Evolutionary conservation across 2,113 vertebrate genomes (phyloP), one percentile per base, ranked within the genome.

Genomic region (Toxotes jaculatrix): DNA sequence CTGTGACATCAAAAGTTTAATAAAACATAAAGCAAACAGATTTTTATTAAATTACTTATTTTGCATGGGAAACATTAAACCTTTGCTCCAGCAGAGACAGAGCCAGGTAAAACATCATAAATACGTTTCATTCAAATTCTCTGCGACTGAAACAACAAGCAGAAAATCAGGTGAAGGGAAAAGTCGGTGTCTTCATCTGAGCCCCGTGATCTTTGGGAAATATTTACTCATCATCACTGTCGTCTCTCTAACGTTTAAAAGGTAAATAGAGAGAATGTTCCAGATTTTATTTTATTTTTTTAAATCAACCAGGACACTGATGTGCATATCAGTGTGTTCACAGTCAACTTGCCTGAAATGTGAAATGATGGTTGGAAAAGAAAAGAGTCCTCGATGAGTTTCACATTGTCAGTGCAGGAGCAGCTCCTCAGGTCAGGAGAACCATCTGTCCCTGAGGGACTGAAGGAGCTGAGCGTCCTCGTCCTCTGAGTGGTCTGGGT

Each of bases 401-500:
- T 75, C 65, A 51, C 32, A 21, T 34, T 12, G 10, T 31, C 60
- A 7, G 43, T 31, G 19, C 65, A 59, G 43, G 27, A 32, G 55
- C 1, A 4, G 34, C 51, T 10, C 17, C 5, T 3, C 34, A 0
- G 53, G 57, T 88, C 78, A 84, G 61, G 53, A 66, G 68, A 66
- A 81, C 80, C 69, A 80, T 0, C 68, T 0, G 8, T 60, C 65
- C 3, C 34, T 13, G 21, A 71, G 11, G 13, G 53, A 55, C 23
- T 4, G 55, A 12, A 85, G 3, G 2, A 80, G 4, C 1, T 32
- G 32, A 13, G 6, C 3, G 16, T 74, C 59, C 3, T 86, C 79
- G 0, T 88, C 84, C 7, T 87, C 82, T 0, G 84, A 87, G 0
- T 7, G 40, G 2, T 31, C 82, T 4, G 49, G 60, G 42, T 16